Base-by-base conservation (phyloP, 2,113 vertebrate species). In the Elgaria multicarinata region DNA sequence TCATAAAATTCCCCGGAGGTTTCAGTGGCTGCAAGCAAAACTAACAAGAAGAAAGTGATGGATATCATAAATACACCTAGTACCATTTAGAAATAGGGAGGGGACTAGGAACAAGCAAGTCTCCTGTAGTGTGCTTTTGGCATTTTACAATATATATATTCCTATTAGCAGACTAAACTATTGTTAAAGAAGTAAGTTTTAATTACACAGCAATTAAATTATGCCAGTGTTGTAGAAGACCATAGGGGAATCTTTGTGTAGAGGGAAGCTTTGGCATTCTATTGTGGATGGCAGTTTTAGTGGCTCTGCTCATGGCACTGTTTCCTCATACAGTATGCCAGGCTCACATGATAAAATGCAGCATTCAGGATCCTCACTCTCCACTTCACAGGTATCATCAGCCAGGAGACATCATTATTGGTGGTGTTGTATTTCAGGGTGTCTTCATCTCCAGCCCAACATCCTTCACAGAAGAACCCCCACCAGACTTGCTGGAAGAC, bases 341-440 rank as follows among this genome's bases (percentile, higher is more conserved):
- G 46, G 22, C 83, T n/a, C 64, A 24, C 18, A 44, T 24, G 50
- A 2, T 50, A 66, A 67, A 84, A 50, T 84, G 83, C 44, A 69
- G 2, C 14, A 50, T 84, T 18, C 42, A 22, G 46, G 26, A 84
- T 69, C 64, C 66, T 18, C 64, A 84, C 4, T 26, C 42, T 84
- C 82, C 64, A 69, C 42, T 84, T 69, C 82, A 69, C 44, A 84
- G 42, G 42, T 84, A 84, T 69, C 64, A 69, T n/a, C 66, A 84
- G 18, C 13, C 66, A 50, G 83, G 66, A 50, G 66, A 84, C 33
- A 3, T 84, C 46, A 67, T 84, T 42, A 69, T 84, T 71, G 83
- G 83, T 69, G 83, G 66, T 4, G 5, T 84, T n/a, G 42, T 28
- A 69, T 69, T 24, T 50, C 28, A 71, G 12, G 58, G 55, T 62